Conservation (phyloP, 2,888 invertebrate genomes). For the Lymantria dispar region DNA sequence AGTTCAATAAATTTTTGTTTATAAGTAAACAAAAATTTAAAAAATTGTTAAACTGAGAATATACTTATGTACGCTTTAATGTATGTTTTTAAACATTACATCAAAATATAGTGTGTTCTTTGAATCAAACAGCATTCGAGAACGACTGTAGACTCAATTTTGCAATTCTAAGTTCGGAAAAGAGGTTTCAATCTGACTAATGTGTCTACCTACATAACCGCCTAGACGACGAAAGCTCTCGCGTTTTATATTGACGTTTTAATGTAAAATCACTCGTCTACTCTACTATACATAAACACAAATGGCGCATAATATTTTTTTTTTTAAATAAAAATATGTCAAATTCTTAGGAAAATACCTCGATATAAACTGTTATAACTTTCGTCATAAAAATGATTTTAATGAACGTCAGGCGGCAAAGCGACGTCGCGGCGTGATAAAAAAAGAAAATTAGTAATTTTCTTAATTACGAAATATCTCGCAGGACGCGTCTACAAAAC, state of each 20-base stretch:
- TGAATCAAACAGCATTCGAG: slow-evolving; percentile 63
- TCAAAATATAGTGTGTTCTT: slow-evolving; percentile 51
- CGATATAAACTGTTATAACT: slow-evolving; percentile 4
- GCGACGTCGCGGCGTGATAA: slow-evolving; percentile 11
- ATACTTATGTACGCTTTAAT: too few species aligned
- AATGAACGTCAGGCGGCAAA: slow-evolving; percentile 10
- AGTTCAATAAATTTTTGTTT: too few species aligned
- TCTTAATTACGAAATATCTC: slow-evolving; percentile 32
- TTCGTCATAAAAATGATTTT: slow-evolving; percentile 15
- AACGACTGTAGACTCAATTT: slow-evolving; percentile 67
- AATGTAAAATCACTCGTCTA: slow-evolving; percentile 13
- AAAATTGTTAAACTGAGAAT: too few species aligned
- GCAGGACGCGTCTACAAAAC: slow-evolving; percentile 30
- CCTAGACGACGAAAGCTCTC: slow-evolving; percentile 28
- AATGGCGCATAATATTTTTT: neutral
- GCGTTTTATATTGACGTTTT: slow-evolving; percentile 31
- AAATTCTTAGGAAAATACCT: neutral
- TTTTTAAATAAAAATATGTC: neutral
- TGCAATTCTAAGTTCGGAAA: slow-evolving; percentile 74
- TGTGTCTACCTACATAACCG: slow-evolving; percentile 56
- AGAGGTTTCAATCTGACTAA: slow-evolving; percentile 77
- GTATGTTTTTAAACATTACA: slow-evolving; percentile 33
- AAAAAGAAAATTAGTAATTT: slow-evolving; percentile 30
- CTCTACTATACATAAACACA: slow-evolving; percentile 1
- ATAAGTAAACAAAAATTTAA: too few species aligned